These are phyloP conservation scores for Automeris io DNA, from an alignment of 2,888 invertebrate genomes.

Conservation along the genomic window DNA sequence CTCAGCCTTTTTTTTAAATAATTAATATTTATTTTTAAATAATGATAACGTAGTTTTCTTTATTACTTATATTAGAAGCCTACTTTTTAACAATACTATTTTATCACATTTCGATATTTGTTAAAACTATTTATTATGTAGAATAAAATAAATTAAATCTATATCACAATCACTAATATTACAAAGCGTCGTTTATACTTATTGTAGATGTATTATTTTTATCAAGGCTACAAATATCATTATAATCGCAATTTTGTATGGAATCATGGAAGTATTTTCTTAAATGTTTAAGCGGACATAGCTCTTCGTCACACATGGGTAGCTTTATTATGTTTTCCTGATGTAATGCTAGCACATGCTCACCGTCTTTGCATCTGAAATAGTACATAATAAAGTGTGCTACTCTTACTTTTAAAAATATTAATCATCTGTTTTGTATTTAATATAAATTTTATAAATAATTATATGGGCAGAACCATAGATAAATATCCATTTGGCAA, in stretches of 20 bases:
- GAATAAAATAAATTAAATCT: too few relatives aligned
- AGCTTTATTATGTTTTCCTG: conserved; percentile 84
- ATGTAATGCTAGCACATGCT: conserved; percentile 81
- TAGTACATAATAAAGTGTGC: neutral
- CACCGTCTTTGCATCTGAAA: conserved; percentile 72
- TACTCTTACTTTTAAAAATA: neutral
- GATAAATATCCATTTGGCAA: too few relatives aligned
- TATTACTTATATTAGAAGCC: too few relatives aligned
- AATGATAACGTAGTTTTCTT: too few relatives aligned
- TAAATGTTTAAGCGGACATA: conserved; percentile 80
- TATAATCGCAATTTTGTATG: conserved; percentile 80
- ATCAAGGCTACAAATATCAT: conserved; percentile 78
- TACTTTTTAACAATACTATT: too few relatives aligned
- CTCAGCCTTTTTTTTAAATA: too few relatives aligned
- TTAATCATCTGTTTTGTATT: too few relatives aligned
- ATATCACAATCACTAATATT: too few relatives aligned
- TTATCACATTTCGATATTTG: too few relatives aligned
- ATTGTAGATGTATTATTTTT: conserved; percentile 11
- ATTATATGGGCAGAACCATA: too few relatives aligned
- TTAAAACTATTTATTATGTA: too few relatives aligned
- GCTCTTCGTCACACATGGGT: conserved; percentile 81
- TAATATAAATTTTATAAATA: neutral
- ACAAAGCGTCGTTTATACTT: neutral
- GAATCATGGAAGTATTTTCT: conserved; percentile 76
- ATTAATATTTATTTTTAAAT: too few relatives aligned